Percentiles rank a stretch among this genome's conserved stretches.
These are phyloP conservation scores for Drosophila athabasca DNA, from an alignment of 1,140 invertebrate genomes.

Conservation along the genomic window DNA sequence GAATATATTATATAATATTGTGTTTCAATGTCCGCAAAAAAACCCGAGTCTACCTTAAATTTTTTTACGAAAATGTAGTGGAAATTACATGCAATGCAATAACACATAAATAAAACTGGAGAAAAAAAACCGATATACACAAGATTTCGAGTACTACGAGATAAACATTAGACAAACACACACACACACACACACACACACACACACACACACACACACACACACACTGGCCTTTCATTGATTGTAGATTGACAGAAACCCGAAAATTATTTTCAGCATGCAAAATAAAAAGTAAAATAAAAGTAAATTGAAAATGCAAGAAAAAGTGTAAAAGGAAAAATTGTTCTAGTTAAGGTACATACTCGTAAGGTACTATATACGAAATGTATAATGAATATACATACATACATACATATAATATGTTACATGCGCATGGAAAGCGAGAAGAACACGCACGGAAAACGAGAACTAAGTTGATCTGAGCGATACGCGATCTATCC, in stretches of 20 bases:
- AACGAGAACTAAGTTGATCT: neutral
- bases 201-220: too few relatives aligned
- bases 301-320: too few relatives aligned
- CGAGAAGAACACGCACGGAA: neutral
- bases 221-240: too few relatives aligned
- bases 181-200: too few relatives aligned
- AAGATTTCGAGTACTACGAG: neutral
- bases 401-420: neutral
- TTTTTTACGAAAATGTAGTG: conserved; percentile 54
- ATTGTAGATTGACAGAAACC: neutral
- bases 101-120: conserved; percentile 28
- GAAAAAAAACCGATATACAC: conserved; percentile 4
- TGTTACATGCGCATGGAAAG: conserved; percentile 4
- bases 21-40: too few relatives aligned
- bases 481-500: neutral
- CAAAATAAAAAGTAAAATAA: too few relatives aligned
- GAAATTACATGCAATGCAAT: conserved; percentile 36
- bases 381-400: too few relatives aligned
- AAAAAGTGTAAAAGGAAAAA: neutral
- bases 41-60: conserved; percentile 5
- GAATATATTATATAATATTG: too few relatives aligned
- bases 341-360: neutral
- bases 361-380: too few relatives aligned
- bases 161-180: too few relatives aligned
- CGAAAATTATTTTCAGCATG: too few relatives aligned